Base-by-base conservation (phyloP, 1,140 invertebrate genomes). In the Apis laboriosa region DNA sequence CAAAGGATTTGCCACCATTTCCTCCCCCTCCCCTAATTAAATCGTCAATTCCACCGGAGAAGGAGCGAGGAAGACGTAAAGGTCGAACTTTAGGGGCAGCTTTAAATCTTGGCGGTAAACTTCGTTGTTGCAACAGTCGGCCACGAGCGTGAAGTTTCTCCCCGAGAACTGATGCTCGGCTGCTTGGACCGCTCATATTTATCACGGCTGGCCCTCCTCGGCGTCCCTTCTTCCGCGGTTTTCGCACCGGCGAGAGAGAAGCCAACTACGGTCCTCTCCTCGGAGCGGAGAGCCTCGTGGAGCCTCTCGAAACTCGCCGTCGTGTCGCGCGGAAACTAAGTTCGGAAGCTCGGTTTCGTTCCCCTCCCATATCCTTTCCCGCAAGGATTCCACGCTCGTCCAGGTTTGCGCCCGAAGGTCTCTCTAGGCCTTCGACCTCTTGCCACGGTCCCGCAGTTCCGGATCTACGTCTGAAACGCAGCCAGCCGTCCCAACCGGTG, bases 321-420 rank as follows among this genome's bases (percentile, higher is more conserved):
- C 86, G 89, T 92, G 92, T 93, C 92, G 92, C 88, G 90, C 7
- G 88, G 90, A 89, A 93, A 92, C 90, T 90, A 92, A 92, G 87
- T 91, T 92, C 83, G 85, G 84, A 87, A 89, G 89, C 87, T 85
- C 85, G 74, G 67, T 70, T 70, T 70, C 67, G 43, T 51, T 49
- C 77, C 17, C 24, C 84, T 81, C 83, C 79, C 84, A 68, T 74
- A 80, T 24, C 15, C 75, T 12, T 75, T 64, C 63, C 77, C 34
- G 70, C 71, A 83, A 88, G 84, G 84, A 88, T 88, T 85, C 80
- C 75, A 80, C 51, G 74, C 61, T 83, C 70, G 76, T 77, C 83
- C 74, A 72, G 67, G 68, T 78, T 43, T 78, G 77, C 82, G 51
- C 49, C 79, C 77, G 76, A 24, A 24, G 24, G 9, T 34, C 61